These are phyloP conservation scores for Calephelis perditalis DNA, from an alignment of 2,888 invertebrate genomes.

Conservation along the genomic window DNA sequence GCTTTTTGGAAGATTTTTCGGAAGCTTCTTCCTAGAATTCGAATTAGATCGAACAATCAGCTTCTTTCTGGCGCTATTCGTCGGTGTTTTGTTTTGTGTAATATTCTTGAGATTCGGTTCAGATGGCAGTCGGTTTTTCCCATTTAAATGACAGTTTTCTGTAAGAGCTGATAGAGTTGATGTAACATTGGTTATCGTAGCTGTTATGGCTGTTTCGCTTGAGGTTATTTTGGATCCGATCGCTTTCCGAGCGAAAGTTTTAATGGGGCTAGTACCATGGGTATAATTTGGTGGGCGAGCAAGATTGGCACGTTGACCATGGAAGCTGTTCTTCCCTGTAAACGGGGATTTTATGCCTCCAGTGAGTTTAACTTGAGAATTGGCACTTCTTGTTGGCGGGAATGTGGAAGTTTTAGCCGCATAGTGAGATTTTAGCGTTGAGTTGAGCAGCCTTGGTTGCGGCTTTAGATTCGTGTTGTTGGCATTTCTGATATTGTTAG, in stretches of 20 bases:
- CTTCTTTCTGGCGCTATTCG: constrained; percentile 58
- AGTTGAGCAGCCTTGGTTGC: constrained; percentile 49
- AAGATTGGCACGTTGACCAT: constrained; percentile 66
- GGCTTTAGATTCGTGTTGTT: constrained; percentile 63
- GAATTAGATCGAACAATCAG: constrained; percentile 64
- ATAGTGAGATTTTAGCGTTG: constrained; percentile 54
- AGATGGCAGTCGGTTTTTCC: constrained; percentile 61
- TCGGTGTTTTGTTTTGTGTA: constrained; percentile 41
- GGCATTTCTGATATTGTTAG: constrained; percentile 63
- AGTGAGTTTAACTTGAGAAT: constrained; percentile 51
- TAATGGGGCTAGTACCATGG: constrained; percentile 57
- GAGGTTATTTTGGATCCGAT: constrained; percentile 44
- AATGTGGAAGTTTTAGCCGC: constrained; percentile 67
- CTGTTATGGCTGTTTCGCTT: constrained; percentile 46
- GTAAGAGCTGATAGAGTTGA: constrained; percentile 65
- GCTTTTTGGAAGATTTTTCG: constrained; percentile 52
- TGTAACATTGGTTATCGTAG: constrained; percentile 54
- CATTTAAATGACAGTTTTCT: constrained; percentile 68
- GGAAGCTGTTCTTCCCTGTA: constrained; percentile 59
- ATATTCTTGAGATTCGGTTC: constrained; percentile 59
- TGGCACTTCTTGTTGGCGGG: constrained; percentile 68
- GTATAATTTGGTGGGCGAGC: constrained; percentile 59
- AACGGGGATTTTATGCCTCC: constrained; percentile 50
- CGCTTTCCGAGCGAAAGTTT: constrained; percentile 59
- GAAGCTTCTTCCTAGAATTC: constrained; percentile 59